Conservation (phyloP, 2,797 vertebrate genomes). For the Parambassis ranga region DNA sequence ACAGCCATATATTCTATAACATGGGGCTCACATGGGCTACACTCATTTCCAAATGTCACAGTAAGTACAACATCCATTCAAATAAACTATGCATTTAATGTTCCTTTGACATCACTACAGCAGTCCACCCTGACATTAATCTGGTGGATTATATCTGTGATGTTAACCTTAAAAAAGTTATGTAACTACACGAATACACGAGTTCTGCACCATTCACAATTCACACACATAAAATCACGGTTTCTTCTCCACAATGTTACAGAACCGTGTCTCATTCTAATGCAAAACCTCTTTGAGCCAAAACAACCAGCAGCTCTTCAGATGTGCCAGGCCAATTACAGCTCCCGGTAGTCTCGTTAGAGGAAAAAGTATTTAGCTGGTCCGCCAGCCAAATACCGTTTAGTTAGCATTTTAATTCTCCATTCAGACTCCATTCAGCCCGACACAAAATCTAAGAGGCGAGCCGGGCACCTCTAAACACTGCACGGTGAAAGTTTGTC, state of each 20-base stretch:
- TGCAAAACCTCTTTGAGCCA: neutral
- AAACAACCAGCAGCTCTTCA: neutral
- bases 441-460: slow-evolving; percentile 4
- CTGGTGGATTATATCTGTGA: too few species aligned
- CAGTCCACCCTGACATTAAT: too few species aligned
- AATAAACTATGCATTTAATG: too few species aligned
- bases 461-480: neutral
- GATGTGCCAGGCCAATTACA: neutral
- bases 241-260: neutral
- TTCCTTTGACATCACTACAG: too few species aligned
- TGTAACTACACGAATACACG: neutral
- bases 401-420: slow-evolving; percentile 6
- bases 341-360: neutral
- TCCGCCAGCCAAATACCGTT: slow-evolving; percentile 5
- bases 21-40: neutral
- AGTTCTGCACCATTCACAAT: neutral
- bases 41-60: too few species aligned
- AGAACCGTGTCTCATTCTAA: neutral
- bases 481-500: slow-evolving; percentile 3
- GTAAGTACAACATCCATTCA: too few species aligned
- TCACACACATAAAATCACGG: neutral
- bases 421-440: slow-evolving; percentile 11
- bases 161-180: neutral
- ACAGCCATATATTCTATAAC: neutral
- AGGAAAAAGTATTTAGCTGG: neutral